Evolutionary conservation across 2,113 vertebrate genomes (phyloP), one percentile per base, ranked within the genome.

Genomic region (Sinocyclocheilus rhinocerous): DNA sequence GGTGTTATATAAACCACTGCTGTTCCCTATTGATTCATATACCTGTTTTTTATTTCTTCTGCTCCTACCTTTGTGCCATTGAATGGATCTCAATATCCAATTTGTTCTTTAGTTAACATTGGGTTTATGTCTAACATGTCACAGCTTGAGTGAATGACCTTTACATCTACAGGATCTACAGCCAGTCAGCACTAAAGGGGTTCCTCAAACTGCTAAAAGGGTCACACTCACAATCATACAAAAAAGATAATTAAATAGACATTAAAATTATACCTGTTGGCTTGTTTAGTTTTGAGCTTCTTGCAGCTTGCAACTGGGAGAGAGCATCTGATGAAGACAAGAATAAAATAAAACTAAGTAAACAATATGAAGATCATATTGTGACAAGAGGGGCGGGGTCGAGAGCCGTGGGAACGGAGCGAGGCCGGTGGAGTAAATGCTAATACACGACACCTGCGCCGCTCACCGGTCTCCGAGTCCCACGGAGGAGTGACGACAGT

Each of bases 231-330:
- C 18, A 72, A 36, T 1, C 76, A 24, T 16, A 70, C n/a, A 29
- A 52, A 26, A 29, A 26, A 72, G 0, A 67, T 15, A 15, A 50
- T 42, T 20, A 50, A 29, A 15, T 18, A 22, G 4, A 50, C n/a
- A 61, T 55, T 8, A 65, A 20, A 29, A 10, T 63, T 6, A 33
- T 67, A 88, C 88, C 88, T 84, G 48, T 65, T 61, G 48, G 39
- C 29, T 50, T 76, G 76, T 69, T 33, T n/a, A 15, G 39, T 76
- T 72, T 52, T 48, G 52, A 18, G 42, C 5, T 85, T 48, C 13
- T 77, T 20, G n/a, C 22, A 50, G 42, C 77, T 61, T 65, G 48
- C 83, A 33, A 5, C 0, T 36, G 10, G 45, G 65, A 55, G 16
- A 70, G 15, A 70, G 48, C 81, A 50, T 83, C 81, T 83, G 4